Conservation (phyloP, 2,797 vertebrate species). For the Eidolon dupreanum region DNA sequence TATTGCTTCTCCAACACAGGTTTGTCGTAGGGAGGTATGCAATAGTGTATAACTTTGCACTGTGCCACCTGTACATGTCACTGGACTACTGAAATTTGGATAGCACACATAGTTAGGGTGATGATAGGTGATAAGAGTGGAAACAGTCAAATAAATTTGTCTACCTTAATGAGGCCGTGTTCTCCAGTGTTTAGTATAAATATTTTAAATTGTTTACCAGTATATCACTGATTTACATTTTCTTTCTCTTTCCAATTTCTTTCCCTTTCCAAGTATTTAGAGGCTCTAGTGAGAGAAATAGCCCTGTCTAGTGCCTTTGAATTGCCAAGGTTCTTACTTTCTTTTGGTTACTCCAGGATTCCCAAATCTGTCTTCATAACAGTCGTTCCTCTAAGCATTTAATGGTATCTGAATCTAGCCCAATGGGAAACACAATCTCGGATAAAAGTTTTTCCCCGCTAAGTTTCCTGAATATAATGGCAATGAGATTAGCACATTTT, state of each 20-base stretch:
- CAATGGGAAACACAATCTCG: conserved; percentile 33
- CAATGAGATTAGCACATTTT: conserved; percentile 72
- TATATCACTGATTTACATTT: neutral
- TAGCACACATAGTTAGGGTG: neutral
- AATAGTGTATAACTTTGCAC: neutral
- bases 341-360: neutral
- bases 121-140: neutral
- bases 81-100: neutral
- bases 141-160: neutral
- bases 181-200: neutral
- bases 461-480: conserved; percentile 66
- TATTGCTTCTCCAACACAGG: neutral
- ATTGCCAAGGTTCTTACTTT: neutral
- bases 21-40: neutral
- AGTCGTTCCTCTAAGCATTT: neutral
- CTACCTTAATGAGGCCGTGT: neutral
- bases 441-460: conserved; percentile 54
- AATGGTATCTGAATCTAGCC: conserved; percentile 22
- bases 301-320: neutral
- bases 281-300: neutral
- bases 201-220: neutral
- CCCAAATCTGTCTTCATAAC: conserved; percentile 42
- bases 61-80: neutral
- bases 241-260: conserved; percentile 15
- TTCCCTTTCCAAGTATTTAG: neutral